These are phyloP conservation scores for Oplegnathus fasciatus DNA, from an alignment of 2,113 vertebrate species.

Conservation along the genomic window DNA sequence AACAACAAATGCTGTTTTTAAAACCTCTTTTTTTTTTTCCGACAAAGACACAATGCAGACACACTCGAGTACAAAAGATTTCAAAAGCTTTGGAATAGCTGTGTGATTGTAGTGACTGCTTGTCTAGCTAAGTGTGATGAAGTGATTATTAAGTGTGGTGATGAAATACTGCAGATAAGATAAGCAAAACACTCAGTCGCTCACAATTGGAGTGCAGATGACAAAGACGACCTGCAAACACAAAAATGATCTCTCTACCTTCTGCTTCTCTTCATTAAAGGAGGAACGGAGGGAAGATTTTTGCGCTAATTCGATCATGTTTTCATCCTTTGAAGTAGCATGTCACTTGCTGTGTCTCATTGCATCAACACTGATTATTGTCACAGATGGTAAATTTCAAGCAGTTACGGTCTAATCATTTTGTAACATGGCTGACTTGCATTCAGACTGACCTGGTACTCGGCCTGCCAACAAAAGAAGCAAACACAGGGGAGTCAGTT, in stretches of 20 bases:
- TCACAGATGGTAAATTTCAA: not conserved
- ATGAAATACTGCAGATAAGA: slow-evolving; percentile 62
- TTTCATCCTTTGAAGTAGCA: not conserved
- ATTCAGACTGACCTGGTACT: slow-evolving; percentile 58
- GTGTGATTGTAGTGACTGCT: slow-evolving; percentile 49
- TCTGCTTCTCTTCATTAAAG: not conserved
- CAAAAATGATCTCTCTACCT: not conserved
- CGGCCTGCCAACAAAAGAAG: slow-evolving; percentile 39
- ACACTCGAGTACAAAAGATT: slow-evolving; percentile 19
- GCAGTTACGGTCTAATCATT: not conserved
- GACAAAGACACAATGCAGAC: slow-evolving; percentile 14
- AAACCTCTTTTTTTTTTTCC: not conserved
- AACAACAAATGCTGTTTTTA: not conserved
- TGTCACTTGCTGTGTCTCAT: not conserved
- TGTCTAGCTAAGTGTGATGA: slow-evolving; percentile 53
- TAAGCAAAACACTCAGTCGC: slow-evolving; percentile 44
- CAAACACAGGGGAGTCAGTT: slow-evolving; percentile 37
- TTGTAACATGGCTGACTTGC: not conserved
- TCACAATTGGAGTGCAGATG: not conserved
- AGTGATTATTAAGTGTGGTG: slow-evolving; percentile 59
- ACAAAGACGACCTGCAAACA: slow-evolving; percentile 4
- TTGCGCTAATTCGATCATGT: not conserved
- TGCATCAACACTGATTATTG: not conserved
- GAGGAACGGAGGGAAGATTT: not conserved
- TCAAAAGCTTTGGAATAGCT: slow-evolving; percentile 3